phyloP scores from a whole-genome alignment of 2,113 vertebrate genomes.

The Stigmatopora argus region DNA sequence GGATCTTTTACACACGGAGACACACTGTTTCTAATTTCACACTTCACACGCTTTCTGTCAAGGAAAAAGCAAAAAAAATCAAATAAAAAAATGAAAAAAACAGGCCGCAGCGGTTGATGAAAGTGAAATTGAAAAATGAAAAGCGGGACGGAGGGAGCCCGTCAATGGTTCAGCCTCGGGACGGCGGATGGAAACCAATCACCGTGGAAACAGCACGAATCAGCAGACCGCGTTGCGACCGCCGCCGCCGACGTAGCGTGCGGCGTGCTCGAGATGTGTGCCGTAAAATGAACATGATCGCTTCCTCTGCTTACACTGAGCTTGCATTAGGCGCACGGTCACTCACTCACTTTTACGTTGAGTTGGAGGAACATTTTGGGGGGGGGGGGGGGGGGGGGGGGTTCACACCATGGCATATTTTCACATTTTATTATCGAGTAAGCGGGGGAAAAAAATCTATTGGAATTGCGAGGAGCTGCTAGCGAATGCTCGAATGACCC shows the following conservation, averaged over 20 bases:
- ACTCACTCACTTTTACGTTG: slow-evolving; percentile 35
- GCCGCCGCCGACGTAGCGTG: slow-evolving; percentile 14
- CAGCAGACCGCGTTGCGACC: slow-evolving; percentile 42
- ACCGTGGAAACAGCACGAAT: slow-evolving; percentile 62
- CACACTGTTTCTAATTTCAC: slow-evolving; percentile 69
- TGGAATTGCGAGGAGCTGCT: too few relatives aligned
- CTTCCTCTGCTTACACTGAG: slow-evolving; percentile 47
- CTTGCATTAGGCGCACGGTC: slow-evolving; percentile 55
- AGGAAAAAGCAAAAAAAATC: slow-evolving; percentile 62
- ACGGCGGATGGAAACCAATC: slow-evolving; percentile 68
- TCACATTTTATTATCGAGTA: too few relatives aligned
- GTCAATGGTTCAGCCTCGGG: slow-evolving; percentile 53
- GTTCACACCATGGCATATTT: background rate
- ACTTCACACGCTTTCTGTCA: slow-evolving; percentile 65
- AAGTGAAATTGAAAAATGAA: slow-evolving; percentile 72
- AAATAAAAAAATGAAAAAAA: slow-evolving; percentile 20
- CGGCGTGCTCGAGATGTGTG: slow-evolving; percentile 46
- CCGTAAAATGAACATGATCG: slow-evolving; percentile 61
- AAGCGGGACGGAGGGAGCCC: slow-evolving; percentile 41
- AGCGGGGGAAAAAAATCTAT: too few relatives aligned
- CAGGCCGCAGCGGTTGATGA: slow-evolving; percentile 56
- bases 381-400: too few relatives aligned
- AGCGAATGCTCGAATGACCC: too few relatives aligned
- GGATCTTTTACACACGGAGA: slow-evolving; percentile 13
- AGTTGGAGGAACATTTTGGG: background rate